Evolutionary conservation across 1,140 invertebrate genomes (phyloP), one percentile per base, ranked within the genome.

Genomic region (Ptiloglossa arizonensis): DNA sequence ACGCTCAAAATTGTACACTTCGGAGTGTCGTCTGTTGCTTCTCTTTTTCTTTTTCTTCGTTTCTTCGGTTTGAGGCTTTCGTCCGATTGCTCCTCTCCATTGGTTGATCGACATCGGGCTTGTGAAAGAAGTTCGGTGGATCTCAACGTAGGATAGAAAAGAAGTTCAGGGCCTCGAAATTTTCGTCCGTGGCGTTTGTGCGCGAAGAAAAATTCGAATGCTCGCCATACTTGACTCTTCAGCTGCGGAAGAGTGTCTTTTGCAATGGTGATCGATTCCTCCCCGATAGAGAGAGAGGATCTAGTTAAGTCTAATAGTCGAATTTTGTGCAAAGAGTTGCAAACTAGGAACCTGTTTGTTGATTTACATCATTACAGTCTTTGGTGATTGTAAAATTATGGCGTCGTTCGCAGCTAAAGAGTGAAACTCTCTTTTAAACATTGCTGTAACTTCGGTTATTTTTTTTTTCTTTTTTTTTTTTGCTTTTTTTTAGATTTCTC

Each of bases 301-400:
- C 15, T 19, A 60, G 22, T 38, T 35, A 41, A 15, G 22, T 38
- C 6, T 72, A 63, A 29, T 17, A 66, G n/a, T 56, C 24, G 29
- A 74, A 74, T 76, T 76, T 69, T 76, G 73, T 75, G 72, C 72
- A 67, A 57, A 38, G 11, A 35, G 22, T 69, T 59, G 57, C 44
- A 59, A 76, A 59, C 32, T 76, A 76, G 73, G 66, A 76, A 76
- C 73, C 73, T 41, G 66, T 69, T 38, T 24, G 22, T 24, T 56
- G 9, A 29, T 3, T n/a, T 52, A 52, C 54, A 57, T 50, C 29
- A 15, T 17, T 44, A 41, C 60, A 73, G 73, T 74, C 54, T 69
- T 50, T 69, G 41, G 9, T 38, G 19, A 54, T 66, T 44, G 6
- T 29, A 27, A 73, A 52, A 50, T 52, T 11, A 62, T 63, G 38